These are phyloP conservation scores for Hypomesus transpacificus DNA, from an alignment of 2,113 vertebrate genomes.

Conservation along the genomic window DNA sequence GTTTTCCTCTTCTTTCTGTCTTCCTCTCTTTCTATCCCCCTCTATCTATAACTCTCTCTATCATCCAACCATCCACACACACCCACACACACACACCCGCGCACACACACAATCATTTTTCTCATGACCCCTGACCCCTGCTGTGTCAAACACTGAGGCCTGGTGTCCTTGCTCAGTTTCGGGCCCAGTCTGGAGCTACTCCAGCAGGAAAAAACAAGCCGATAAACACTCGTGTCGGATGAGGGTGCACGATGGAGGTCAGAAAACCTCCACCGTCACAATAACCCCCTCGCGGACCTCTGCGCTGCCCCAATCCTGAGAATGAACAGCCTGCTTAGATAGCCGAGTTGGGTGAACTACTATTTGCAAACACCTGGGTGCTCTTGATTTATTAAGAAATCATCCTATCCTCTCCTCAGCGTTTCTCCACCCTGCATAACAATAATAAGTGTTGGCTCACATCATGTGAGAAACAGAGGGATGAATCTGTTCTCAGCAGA, in stretches of 20 bases:
- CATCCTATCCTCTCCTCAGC: too few relatives aligned
- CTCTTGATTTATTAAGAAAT: too few relatives aligned
- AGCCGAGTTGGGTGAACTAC: too few relatives aligned
- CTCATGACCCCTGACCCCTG: conserved; percentile 57
- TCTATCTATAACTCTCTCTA: not conserved
- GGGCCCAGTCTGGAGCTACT: conserved; percentile 20
- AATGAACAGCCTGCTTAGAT: too few relatives aligned
- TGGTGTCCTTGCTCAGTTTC: conserved; percentile 40
- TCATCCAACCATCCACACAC: not conserved
- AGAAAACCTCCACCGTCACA: conserved; percentile 2
- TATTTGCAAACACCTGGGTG: too few relatives aligned
- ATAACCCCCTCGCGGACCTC: conserved; percentile 3
- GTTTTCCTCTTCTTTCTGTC: not conserved
- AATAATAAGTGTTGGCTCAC: conserved; percentile 46
- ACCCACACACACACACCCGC: not conserved
- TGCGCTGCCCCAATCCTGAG: not conserved
- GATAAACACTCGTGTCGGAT: conserved; percentile 36
- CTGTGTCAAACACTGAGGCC: conserved; percentile 40
- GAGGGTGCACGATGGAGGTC: conserved; percentile 8
- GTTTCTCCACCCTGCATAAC: not conserved
- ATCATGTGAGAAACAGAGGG: conserved; percentile 64
- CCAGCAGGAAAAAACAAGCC: conserved; percentile 51
- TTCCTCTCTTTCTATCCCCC: not conserved
- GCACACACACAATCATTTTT: conserved; percentile 38
- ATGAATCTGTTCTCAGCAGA: conserved; percentile 61